Evolutionary conservation across 2,797 vertebrate genomes (phyloP), one percentile per base, ranked within the genome.

Genomic region (Chelidonichthys spinosus): DNA sequence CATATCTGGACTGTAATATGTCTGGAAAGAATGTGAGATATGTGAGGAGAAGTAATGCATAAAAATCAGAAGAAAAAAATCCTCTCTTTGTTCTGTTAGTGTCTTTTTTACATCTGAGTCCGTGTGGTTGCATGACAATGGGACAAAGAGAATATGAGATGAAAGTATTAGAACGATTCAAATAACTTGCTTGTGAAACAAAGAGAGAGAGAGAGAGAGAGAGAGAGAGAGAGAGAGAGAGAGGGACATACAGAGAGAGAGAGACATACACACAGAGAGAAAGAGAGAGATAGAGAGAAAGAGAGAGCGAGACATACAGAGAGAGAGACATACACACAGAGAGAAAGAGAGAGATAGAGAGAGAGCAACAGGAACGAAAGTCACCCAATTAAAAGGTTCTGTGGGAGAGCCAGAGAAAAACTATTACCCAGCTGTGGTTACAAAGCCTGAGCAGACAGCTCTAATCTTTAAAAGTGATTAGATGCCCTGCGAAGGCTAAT

Each of bases 91-190:
- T 90, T 83, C 81, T 72, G 73, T 69, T 59, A 50, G 81, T 74
- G 82, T 81, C 82, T 92, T 90, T 25, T 83, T 90, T 87, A 82
- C 86, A 91, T 91, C 82, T 78, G 81, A 84, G 82, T 89, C 69
- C 77, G 74, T 89, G 85, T 67, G 76, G 86, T 90, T 88, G 83
- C 82, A 87, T 90, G 92, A 94, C 92, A 93, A 91, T 82, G 85
- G 83, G 86, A 92, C 93, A 94, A 94, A 94, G 91, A 79, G 93
- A 95, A 94, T 92, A 91, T 77, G 88, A 94, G 92, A 95, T 95
- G 90, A 95, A 94, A 92, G 92, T 86, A 91, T 92, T 85, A 78
- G 71, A 92, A 84, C 18, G 74, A 93, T 91, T 93, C 93, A 92
- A 94, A 93, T 94, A 90, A 88, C 86, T 86, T 90, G 87, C 81